phyloP scores from a whole-genome alignment of 2,113 vertebrate genomes.

The Halcyon senegalensis region DNA sequence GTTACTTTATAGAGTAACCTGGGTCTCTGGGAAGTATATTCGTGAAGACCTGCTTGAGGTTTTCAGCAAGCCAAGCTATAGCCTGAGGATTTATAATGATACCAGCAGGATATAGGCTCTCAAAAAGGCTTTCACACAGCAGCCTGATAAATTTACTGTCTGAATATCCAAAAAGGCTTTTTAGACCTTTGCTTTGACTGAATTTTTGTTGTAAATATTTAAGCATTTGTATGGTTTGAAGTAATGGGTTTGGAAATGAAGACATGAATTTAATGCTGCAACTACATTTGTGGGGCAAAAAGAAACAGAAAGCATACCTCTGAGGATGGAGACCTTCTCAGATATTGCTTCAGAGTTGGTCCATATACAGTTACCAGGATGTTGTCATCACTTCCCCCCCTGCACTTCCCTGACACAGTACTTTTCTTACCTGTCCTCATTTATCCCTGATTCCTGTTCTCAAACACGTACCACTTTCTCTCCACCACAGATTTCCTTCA shows the following conservation, averaged over 20 bases:
- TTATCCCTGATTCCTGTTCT: neutral
- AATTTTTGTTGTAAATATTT: neutral
- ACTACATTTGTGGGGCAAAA: neutral
- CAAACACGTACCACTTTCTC: neutral
- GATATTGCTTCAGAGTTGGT: neutral
- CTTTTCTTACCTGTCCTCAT: neutral
- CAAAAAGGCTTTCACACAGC: neutral
- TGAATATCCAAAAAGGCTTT: neutral
- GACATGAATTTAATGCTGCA: neutral
- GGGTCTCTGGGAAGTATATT: neutral
- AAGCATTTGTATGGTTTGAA: neutral
- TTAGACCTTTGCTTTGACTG: neutral
- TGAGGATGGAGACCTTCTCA: neutral
- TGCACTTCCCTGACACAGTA: neutral
- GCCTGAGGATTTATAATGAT: neutral
- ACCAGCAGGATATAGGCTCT: neutral
- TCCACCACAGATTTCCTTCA: neutral
- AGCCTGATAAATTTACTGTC: neutral
- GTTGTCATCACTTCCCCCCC: neutral
- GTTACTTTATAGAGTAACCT: neutral
- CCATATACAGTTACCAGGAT: neutral
- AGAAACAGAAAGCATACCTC: neutral
- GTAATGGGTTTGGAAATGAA: neutral
- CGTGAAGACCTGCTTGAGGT: conserved; percentile 20
- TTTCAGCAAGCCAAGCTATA: neutral